A percentile compares a stretch with the other conserved stretches of the same genome.
Conservation (phyloP, 2,888 invertebrate species). For the Ophion costatus region DNA sequence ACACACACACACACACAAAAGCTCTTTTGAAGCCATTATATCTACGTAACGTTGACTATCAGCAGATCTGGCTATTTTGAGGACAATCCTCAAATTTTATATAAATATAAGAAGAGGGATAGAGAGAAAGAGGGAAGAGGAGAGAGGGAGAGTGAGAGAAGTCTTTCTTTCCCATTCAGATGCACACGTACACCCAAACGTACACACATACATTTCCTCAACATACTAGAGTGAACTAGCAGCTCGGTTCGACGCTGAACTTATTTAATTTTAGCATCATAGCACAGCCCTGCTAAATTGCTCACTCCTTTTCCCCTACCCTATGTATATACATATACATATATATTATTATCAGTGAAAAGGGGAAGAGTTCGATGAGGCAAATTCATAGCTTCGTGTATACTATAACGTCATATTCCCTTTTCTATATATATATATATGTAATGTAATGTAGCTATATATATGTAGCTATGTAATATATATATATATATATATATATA, state of each 20-base stretch:
- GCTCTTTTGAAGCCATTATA: too few species aligned
- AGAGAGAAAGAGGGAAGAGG: not conserved
- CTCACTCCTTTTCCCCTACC: not conserved
- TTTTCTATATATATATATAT: not conserved
- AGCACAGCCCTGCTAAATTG: conserved; percentile 55
- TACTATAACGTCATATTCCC: conserved; percentile 47
- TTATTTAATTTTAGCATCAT: conserved; percentile 65
- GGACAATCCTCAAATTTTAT: too few species aligned
- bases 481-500: conserved; percentile 6
- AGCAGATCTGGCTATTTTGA: too few species aligned
- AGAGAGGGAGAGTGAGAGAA: too few species aligned
- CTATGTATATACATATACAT: too few species aligned
- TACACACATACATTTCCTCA: not conserved
- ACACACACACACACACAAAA: not conserved
- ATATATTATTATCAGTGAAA: too few species aligned
- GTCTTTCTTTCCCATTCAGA: not conserved
- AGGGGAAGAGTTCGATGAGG: conserved; percentile 58
- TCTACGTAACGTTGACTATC: too few species aligned
- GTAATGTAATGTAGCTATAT: too few species aligned
- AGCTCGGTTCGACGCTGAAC: conserved; percentile 47
- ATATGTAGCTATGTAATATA: not conserved
- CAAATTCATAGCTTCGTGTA: conserved; percentile 56
- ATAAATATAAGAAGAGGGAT: not conserved
- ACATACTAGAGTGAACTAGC: conserved; percentile 21
- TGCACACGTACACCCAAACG: not conserved